These are phyloP conservation scores for Drosophila pectinifera DNA, from an alignment of 1,140 invertebrate genomes.

Conservation along the genomic window DNA sequence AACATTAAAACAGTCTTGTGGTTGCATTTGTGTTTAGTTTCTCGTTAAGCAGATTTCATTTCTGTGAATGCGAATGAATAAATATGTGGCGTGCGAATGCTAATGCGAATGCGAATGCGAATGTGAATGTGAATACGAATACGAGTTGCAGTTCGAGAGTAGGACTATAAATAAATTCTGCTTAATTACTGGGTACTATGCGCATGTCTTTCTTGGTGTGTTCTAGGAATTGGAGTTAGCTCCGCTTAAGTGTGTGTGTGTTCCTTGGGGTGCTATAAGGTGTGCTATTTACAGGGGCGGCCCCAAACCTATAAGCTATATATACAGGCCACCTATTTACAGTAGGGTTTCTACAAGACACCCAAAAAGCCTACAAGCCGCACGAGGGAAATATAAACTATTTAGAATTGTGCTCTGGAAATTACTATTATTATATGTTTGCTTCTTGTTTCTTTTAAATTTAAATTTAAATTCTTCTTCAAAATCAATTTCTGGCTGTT, in stretches of 20 bases:
- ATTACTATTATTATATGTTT: too few relatives aligned
- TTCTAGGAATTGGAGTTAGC: constrained; percentile 59
- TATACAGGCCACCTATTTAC: constrained; percentile 74
- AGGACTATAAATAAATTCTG: constrained; percentile 69
- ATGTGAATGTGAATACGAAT: constrained; percentile 45
- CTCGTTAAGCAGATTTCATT: constrained; percentile 59
- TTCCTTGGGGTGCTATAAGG: constrained; percentile 7
- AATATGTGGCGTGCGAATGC: constrained; percentile 48
- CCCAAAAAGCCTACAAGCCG: constrained; percentile 7
- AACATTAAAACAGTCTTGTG: constrained; percentile 83
- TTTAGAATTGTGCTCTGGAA: not conserved
- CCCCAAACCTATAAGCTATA: constrained; percentile 53
- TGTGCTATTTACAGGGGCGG: constrained; percentile 41
- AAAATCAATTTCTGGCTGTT: not conserved
- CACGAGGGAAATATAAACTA: too few relatives aligned
- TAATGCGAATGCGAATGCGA: constrained; percentile 50
- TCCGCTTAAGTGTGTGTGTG: constrained; percentile 24
- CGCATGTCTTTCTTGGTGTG: constrained; percentile 71
- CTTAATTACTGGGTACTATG: constrained; percentile 79
- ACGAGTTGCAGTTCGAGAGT: constrained; percentile 45
- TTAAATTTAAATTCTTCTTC: not conserved
- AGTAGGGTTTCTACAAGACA: constrained; percentile 16
- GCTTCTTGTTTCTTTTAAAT: not conserved
- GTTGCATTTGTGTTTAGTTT: constrained; percentile 84
- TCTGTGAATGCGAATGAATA: constrained; percentile 67